Base-by-base conservation (phyloP, 2,888 invertebrate species). In the Stomorhina lunata region DNA sequence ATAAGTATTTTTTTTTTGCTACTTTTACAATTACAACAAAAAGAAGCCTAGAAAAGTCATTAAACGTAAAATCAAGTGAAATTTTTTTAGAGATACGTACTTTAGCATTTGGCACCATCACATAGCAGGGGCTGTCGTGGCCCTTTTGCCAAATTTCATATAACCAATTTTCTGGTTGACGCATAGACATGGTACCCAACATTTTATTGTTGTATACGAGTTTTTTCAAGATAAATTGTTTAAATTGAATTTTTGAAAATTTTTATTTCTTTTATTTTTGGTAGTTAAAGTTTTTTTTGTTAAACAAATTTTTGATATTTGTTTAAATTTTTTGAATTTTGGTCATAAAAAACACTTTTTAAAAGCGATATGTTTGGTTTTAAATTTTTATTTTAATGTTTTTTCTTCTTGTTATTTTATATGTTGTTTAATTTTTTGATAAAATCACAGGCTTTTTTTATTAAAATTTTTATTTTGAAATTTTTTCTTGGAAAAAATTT, bases 81-180 rank as follows among this genome's bases (percentile, higher is more conserved):
- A 65, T 57, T 69, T 32, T 81, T 66, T 17, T 0, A 20, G 22
- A 20, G n/a, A 73, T 87, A 92, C 92, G 87, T 93, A 94, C 94
- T 92, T 93, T 93, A 92, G 94, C 92, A 93, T 94, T 92, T 87
- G 94, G 93, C 90, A 94, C 94, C 92, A 94, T 94, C 88, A 94
- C 94, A 89, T 94, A 94, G 92, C 94, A 94, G 89, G 94, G 93
- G 85, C 94, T 93, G 86, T 92, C 93, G 86, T 93, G 93, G 87
- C 94, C 94, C 90, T 93, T 93, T 88, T 94, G 94, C 91, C 93
- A 93, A 90, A 94, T 92, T 90, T 94, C 94, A 91, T 94, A 94
- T 81, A 94, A 92, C 92, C 93, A 93, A 89, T 92, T 93, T 92
- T 91, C 90, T 50, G 91, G 91, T 86, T 91, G 91, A 83, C 90